A percentile compares a stretch with the other conserved stretches of the same genome.
Evolutionary conservation across 2,797 vertebrate genomes (phyloP).

Genomic region (Leucoraja ocellata): DNA sequence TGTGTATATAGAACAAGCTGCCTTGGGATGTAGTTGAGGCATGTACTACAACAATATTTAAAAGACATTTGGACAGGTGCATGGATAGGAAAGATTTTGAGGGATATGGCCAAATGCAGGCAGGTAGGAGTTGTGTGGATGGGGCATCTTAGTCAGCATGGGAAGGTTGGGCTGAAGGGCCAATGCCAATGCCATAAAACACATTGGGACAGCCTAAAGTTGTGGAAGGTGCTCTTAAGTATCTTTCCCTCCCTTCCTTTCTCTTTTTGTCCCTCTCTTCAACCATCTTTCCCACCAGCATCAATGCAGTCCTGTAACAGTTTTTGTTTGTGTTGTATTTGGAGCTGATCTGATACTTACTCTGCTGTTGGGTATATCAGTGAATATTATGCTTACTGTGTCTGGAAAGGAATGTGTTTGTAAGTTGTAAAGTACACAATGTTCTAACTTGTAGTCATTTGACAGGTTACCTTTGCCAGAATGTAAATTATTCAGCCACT

Average conservation of each 20-base stretch:
- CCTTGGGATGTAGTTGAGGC: too few relatives aligned
- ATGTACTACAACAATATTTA: too few relatives aligned
- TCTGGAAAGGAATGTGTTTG: background rate
- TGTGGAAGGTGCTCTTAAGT: background rate
- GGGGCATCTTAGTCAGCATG: too few relatives aligned
- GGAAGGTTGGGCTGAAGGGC: too few relatives aligned
- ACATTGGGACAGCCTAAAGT: background rate
- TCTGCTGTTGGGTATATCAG: background rate
- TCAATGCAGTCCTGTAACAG: too few relatives aligned
- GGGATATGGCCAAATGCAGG: too few relatives aligned
- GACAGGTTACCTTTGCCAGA: constrained; percentile 80
- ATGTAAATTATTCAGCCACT: constrained; percentile 77
- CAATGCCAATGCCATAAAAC: background rate
- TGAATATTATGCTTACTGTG: background rate
- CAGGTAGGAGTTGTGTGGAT: too few relatives aligned
- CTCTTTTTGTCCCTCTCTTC: background rate
- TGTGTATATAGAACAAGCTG: too few relatives aligned
- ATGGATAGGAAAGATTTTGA: too few relatives aligned
- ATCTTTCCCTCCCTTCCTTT: background rate
- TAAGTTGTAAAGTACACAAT: background rate
- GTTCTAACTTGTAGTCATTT: constrained; percentile 39
- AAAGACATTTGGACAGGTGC: too few relatives aligned
- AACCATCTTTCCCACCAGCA: too few relatives aligned
- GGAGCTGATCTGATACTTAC: background rate
- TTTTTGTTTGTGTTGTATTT: background rate